Evolutionary conservation across 2,113 vertebrate genomes (phyloP).

Genomic region (Balaenoptera acutorostrata): DNA sequence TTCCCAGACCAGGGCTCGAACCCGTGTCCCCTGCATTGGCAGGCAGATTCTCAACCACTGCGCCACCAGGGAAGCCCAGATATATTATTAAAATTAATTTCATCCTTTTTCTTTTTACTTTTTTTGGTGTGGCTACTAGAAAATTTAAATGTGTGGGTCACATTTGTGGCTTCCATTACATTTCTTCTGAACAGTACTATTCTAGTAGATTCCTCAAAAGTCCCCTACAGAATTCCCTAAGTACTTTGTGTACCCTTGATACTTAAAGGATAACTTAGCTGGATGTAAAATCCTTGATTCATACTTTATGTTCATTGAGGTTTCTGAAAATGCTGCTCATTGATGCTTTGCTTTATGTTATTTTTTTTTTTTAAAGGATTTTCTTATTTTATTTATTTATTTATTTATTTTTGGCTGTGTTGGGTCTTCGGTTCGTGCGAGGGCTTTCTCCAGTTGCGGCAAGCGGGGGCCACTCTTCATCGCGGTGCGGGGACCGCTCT

Average conservation of each 20-base stretch:
- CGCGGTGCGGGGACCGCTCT: too few relatives aligned
- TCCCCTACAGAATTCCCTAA: not conserved
- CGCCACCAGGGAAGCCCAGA: too few relatives aligned
- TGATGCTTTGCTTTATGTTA: not conserved
- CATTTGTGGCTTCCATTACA: not conserved
- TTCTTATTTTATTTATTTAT: too few relatives aligned
- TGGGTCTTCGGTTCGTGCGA: too few relatives aligned
- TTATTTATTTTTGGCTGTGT: too few relatives aligned
- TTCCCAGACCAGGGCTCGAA: too few relatives aligned
- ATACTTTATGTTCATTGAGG: not conserved
- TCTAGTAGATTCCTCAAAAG: not conserved
- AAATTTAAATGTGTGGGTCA: not conserved
- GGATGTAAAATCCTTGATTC: not conserved
- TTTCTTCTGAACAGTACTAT: not conserved
- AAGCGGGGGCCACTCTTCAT: too few relatives aligned
- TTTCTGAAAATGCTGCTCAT: not conserved
- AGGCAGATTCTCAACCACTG: too few relatives aligned
- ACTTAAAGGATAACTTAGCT: not conserved
- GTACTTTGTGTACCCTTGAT: not conserved
- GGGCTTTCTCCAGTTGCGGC: too few relatives aligned
- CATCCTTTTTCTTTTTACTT: not conserved
- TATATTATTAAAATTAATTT: not conserved
- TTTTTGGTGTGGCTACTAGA: not conserved
- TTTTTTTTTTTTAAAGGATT: too few relatives aligned
- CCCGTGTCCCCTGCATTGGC: too few relatives aligned